Evolutionary conservation across 2,797 vertebrate genomes (phyloP).

Genomic region (Hapalemur alaotrensis): DNA sequence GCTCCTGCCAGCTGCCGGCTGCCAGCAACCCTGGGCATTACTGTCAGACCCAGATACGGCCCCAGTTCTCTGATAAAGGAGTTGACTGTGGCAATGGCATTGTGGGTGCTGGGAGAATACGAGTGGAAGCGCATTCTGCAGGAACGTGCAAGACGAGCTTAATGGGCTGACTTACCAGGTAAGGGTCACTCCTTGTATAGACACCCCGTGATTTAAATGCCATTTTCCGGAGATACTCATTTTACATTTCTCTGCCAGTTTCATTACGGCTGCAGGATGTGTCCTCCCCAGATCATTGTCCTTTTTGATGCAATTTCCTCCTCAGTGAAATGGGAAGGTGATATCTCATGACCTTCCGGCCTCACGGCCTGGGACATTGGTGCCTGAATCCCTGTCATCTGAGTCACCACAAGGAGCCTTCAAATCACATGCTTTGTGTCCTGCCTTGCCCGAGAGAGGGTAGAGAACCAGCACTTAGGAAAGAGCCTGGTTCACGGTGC

Average conservation of each 20-base stretch:
- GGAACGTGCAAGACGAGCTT: not conserved
- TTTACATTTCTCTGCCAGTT: too few relatives aligned
- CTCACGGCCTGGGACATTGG: accelerated
- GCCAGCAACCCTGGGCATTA: not conserved
- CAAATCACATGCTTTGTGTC: not conserved
- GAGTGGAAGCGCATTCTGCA: accelerated
- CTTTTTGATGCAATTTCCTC: not conserved
- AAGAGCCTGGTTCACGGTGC: accelerated
- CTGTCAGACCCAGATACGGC: too few relatives aligned
- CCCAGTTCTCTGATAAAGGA: not conserved
- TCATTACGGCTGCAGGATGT: not conserved
- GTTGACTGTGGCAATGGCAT: accelerated
- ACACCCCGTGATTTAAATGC: not conserved
- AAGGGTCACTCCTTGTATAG: too few relatives aligned
- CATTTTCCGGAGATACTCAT: accelerated
- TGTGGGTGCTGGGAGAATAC: accelerated
- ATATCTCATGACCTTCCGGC: too few relatives aligned
- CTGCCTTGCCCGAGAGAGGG: accelerated
- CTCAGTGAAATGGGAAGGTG: not conserved
- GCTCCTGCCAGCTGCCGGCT: not conserved
- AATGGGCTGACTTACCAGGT: too few relatives aligned
- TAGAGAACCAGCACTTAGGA: not conserved
- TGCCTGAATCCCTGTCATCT: not conserved
- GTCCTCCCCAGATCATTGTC: too few relatives aligned
- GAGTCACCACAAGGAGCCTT: not conserved